A percentile compares a stretch with the other conserved stretches of the same genome.
Evolutionary conservation across 2,797 vertebrate genomes (phyloP).

Genomic region (Gobionotothen gibberifrons): DNA sequence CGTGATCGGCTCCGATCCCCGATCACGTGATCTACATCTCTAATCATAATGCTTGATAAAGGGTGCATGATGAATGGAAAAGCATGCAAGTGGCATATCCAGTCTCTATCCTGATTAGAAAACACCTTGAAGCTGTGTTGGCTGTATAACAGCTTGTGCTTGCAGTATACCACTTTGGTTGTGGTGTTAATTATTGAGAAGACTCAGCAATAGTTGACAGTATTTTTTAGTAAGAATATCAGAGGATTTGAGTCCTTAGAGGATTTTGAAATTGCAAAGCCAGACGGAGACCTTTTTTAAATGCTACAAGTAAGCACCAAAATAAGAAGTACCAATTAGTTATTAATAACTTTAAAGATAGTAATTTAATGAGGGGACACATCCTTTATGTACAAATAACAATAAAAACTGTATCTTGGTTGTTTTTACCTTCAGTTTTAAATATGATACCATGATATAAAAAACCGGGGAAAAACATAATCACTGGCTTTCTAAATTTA

Average conservation of each 20-base stretch:
- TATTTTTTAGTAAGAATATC: too few relatives aligned
- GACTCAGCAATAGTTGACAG: too few relatives aligned
- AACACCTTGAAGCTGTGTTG: too few relatives aligned
- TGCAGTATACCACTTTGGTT: not conserved
- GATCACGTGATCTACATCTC: too few relatives aligned
- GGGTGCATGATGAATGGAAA: not conserved
- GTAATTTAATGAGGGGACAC: not conserved
- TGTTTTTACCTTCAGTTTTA: not conserved
- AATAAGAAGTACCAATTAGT: not conserved
- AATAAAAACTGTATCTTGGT: not conserved
- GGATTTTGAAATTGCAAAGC: too few relatives aligned
- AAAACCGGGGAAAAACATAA: slow-evolving; percentile 1
- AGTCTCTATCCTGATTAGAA: too few relatives aligned
- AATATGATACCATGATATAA: not conserved
- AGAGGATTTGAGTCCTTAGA: not conserved
- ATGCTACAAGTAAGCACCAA: not conserved
- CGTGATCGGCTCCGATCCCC: too few relatives aligned
- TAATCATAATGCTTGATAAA: not conserved
- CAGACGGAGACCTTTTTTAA: not conserved
- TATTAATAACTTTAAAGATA: not conserved
- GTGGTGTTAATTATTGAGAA: slow-evolving; percentile 4
- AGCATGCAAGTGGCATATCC: not conserved
- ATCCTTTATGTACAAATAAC: not conserved
- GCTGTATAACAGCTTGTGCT: not conserved
- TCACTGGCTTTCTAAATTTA: not conserved